phyloP scores from a whole-genome alignment of 1,140 invertebrate genomes.

The Anoplophora glabripennis region DNA sequence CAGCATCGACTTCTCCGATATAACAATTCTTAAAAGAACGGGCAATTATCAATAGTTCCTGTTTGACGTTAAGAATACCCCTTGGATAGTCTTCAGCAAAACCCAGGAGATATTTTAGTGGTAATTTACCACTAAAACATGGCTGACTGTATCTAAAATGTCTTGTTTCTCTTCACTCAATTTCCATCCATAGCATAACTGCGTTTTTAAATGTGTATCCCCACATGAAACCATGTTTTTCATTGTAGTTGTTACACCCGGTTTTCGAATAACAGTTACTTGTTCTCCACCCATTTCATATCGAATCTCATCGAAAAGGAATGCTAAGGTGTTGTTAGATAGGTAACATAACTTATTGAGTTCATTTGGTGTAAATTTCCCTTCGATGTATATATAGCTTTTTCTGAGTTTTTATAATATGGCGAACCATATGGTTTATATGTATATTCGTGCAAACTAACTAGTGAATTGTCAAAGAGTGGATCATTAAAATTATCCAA shows the following conservation, averaged over 20 bases:
- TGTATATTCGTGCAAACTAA: conserved; percentile 19
- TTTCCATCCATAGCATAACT: background rate
- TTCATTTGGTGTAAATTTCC: conserved; percentile 20
- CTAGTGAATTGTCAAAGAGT: conserved; percentile 2
- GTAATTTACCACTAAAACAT: conserved; percentile 11
- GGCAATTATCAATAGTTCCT: conserved; percentile 8
- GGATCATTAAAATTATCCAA: conserved; percentile 3
- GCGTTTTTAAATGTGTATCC: no score
- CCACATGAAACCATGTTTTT: no score
- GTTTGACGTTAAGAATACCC: conserved; percentile 3
- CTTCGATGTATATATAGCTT: conserved; percentile 33
- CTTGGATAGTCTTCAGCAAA: conserved; percentile 9
- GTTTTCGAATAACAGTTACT: no score
- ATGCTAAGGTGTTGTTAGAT: no score
- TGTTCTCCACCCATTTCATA: no score
- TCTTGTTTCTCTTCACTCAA: background rate
- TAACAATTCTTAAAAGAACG: conserved; percentile 4
- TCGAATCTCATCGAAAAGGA: no score
- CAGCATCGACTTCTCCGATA: background rate
- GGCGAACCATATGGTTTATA: conserved; percentile 23
- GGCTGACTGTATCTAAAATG: conserved; percentile 2
- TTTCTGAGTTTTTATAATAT: conserved; percentile 24
- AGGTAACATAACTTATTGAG: background rate
- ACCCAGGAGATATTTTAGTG: conserved; percentile 7
- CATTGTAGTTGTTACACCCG: no score